Conservation (phyloP, 1,140 invertebrate genomes). For the Ceratina japonica region DNA sequence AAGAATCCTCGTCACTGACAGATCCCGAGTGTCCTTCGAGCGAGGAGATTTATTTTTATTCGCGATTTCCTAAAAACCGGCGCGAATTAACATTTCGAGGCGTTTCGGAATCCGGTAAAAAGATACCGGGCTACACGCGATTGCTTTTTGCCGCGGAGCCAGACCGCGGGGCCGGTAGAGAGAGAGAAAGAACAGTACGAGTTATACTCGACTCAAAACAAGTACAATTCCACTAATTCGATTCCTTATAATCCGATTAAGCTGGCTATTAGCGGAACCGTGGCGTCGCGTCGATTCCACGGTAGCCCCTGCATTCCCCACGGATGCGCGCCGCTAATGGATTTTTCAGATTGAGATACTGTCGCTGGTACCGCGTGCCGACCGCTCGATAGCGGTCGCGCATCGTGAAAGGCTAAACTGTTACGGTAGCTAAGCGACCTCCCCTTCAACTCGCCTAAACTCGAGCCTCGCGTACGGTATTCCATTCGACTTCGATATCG, state of each 20-base stretch:
- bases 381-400: constrained; percentile 18
- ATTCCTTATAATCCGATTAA: constrained; percentile 21
- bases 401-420: constrained; percentile 8
- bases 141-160: neutral
- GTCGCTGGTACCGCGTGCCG: constrained; percentile 26
- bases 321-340: constrained; percentile 65
- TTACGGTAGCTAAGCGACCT: neutral
- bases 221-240: constrained; percentile 5
- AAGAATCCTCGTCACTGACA: constrained; percentile 13
- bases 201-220: neutral
- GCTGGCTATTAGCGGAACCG: constrained; percentile 15
- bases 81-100: constrained; percentile 24
- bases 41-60: constrained; percentile 16
- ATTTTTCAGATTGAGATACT: constrained; percentile 75
- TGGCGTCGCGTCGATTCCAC: neutral
- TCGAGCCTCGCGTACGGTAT: no score
- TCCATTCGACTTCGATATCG: no score
- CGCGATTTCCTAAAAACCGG: neutral
- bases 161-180: neutral
- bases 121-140: constrained; percentile 1
- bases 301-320: neutral
- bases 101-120: constrained; percentile 13
- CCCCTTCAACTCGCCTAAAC: no score
- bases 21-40: neutral
- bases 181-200: neutral